A percentile compares a stretch with the other conserved stretches of the same genome.
These are phyloP conservation scores for Argyrosomus regius DNA, from an alignment of 2,797 vertebrate species.

Conservation along the genomic window DNA sequence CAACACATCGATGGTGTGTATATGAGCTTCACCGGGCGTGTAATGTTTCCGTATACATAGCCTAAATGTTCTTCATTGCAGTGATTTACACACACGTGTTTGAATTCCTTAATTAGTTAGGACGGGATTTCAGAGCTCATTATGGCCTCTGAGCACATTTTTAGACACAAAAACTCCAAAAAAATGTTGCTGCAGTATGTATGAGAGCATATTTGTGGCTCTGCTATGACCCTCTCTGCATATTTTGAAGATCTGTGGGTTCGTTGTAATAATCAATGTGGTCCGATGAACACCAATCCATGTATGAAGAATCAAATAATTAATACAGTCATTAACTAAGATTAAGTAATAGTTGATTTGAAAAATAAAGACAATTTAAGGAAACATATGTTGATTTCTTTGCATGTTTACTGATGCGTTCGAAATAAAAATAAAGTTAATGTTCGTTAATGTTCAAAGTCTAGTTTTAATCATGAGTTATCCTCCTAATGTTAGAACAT, in stretches of 20 bases:
- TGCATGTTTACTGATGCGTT: not conserved
- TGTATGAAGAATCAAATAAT: slow-evolving; percentile 5
- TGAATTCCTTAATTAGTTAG: slow-evolving; percentile 14
- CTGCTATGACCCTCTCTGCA: not conserved
- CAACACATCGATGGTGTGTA: slow-evolving; percentile 56
- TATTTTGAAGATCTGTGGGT: not conserved
- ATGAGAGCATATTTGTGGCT: no score
- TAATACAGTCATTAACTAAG: not conserved
- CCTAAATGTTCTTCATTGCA: slow-evolving; percentile 31
- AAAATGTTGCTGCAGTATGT: not conserved
- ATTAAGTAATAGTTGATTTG: not conserved
- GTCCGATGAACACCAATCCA: not conserved
- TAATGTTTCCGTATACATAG: slow-evolving; percentile 36
- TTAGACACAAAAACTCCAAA: not conserved
- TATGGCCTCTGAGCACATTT: not conserved
- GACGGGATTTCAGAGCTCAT: not conserved
- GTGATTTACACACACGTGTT: slow-evolving; percentile 9
- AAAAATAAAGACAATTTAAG: not conserved
- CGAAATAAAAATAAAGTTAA: not conserved
- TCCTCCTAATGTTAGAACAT: slow-evolving; percentile 1
- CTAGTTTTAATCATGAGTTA: not conserved
- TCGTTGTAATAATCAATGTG: slow-evolving; percentile 1
- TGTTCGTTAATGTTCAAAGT: not conserved
- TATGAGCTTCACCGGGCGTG: slow-evolving; percentile 17
- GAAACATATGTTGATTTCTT: not conserved